Percentiles rank a stretch among this genome's conserved stretches.
Conservation (phyloP, 2,113 vertebrate species). For the Tautogolabrus adspersus region DNA sequence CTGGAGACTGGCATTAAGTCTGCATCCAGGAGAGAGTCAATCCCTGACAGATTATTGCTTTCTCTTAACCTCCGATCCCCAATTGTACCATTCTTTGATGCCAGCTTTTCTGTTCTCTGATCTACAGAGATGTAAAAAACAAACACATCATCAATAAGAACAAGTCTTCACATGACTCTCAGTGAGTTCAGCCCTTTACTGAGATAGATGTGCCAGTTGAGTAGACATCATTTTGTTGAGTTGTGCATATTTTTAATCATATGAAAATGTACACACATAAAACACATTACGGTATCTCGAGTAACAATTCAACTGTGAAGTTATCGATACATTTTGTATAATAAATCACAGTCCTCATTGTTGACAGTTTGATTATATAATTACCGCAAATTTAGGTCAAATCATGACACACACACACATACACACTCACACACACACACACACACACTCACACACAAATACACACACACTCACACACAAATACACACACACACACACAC, state of each 20-base stretch:
- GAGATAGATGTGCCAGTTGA: constrained; percentile 30
- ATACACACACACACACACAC: too few relatives aligned
- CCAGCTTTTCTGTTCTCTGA: constrained; percentile 29
- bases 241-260: neutral
- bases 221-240: constrained; percentile 45
- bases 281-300: too few relatives aligned
- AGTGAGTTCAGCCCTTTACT: constrained; percentile 34
- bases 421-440: too few relatives aligned
- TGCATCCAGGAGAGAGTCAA: constrained; percentile 49
- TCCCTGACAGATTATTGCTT: constrained; percentile 59
- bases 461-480: too few relatives aligned
- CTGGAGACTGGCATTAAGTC: constrained; percentile 44
- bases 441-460: too few relatives aligned
- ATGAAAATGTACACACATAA: too few relatives aligned
- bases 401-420: too few relatives aligned
- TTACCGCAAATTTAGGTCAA: too few relatives aligned
- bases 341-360: too few relatives aligned
- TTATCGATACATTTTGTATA: too few relatives aligned
- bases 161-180: constrained; percentile 8
- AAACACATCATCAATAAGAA: constrained; percentile 65
- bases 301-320: too few relatives aligned
- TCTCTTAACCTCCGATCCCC: constrained; percentile 23
- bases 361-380: too few relatives aligned
- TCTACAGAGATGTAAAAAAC: constrained; percentile 59
- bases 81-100: constrained; percentile 8